Evolutionary conservation across 2,113 vertebrate species (phyloP).

Genomic region (Hipposideros armiger): DNA sequence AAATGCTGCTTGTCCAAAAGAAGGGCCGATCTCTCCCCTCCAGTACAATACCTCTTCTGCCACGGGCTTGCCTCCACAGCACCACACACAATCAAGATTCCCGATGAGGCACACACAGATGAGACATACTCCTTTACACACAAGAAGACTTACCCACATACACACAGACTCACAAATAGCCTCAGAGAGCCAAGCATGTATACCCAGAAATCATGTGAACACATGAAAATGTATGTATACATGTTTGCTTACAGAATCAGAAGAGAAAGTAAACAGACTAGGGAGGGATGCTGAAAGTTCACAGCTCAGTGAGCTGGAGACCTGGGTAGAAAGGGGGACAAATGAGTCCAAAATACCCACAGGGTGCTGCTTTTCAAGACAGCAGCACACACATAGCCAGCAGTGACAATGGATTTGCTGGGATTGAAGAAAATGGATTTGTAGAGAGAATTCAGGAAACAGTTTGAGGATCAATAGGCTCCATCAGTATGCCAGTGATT

Average conservation of each 20-base stretch:
- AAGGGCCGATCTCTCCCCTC: background rate
- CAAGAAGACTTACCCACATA: background rate
- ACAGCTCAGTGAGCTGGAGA: conserved; percentile 59
- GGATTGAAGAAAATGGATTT: conserved; percentile 41
- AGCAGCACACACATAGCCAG: background rate
- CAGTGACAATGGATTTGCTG: conserved; percentile 30
- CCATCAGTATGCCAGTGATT: conserved; percentile 53
- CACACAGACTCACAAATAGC: conserved; percentile 22
- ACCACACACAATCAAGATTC: background rate
- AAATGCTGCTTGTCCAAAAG: conserved; percentile 12
- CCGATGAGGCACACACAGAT: background rate
- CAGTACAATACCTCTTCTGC: background rate
- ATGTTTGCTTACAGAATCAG: conserved; percentile 51
- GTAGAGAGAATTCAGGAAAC: conserved; percentile 45
- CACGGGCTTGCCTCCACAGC: background rate
- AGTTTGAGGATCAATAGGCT: conserved; percentile 54
- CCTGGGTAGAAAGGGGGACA: conserved; percentile 42
- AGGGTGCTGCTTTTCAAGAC: conserved; percentile 4
- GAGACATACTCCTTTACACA: conserved; percentile 35
- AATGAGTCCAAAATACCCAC: conserved; percentile 15
- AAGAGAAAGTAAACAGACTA: conserved; percentile 65
- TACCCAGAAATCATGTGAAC: conserved; percentile 50
- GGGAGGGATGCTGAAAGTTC: conserved; percentile 38
- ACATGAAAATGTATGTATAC: conserved; percentile 59
- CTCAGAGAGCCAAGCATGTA: conserved; percentile 10